Conservation (phyloP, 2,113 vertebrate genomes). For the Nicator chloris region DNA sequence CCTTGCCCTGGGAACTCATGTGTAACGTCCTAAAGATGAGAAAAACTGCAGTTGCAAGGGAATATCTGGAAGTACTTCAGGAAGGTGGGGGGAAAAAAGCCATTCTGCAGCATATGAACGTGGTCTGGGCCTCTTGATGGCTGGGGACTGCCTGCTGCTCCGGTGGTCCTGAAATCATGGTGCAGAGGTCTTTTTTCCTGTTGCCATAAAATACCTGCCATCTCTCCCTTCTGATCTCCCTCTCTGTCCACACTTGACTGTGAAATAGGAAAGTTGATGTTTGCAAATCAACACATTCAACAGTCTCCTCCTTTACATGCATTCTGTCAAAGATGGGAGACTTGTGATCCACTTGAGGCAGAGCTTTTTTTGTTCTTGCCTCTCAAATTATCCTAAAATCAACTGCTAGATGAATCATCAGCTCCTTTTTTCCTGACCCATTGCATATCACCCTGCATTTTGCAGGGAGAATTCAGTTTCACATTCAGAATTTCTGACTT, state of each 20-base stretch:
- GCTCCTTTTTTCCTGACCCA: not conserved
- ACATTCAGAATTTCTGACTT: not conserved
- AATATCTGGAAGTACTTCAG: not conserved
- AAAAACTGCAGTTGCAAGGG: not conserved
- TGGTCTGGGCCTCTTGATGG: not conserved
- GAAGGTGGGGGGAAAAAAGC: not conserved
- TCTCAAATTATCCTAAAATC: not conserved
- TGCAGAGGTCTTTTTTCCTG: not conserved
- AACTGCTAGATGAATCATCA: not conserved
- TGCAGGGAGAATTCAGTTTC: not conserved
- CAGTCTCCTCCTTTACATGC: not conserved
- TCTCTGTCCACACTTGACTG: not conserved
- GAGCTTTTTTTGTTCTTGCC: not conserved
- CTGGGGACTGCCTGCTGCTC: accelerated
- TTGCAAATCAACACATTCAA: not conserved
- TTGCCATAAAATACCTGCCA: not conserved
- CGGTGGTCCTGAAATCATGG: not conserved
- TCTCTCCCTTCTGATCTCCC: not conserved
- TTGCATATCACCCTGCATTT: not conserved
- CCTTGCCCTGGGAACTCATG: not conserved
- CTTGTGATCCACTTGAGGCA: not conserved
- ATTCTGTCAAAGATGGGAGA: not conserved
- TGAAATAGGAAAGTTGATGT: not conserved
- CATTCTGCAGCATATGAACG: not conserved
- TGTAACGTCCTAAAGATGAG: not conserved